These are phyloP conservation scores for Agraylea sexmaculata DNA, from an alignment of 1,140 invertebrate genomes.

Conservation along the genomic window DNA sequence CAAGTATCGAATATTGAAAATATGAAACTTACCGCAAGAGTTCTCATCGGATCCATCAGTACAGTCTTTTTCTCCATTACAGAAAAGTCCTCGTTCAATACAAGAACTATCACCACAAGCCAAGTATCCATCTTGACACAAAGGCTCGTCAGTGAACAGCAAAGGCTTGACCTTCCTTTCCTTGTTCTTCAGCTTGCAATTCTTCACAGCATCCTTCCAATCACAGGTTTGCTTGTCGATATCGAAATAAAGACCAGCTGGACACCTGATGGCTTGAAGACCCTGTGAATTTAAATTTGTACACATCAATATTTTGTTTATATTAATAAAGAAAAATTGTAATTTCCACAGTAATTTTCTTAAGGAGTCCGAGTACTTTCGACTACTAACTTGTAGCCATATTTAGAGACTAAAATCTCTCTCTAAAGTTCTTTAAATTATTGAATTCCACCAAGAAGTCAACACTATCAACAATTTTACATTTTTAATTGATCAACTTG, in stretches of 20 bases:
- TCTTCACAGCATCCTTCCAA: conserved; percentile 88
- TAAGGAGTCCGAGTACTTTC: no score
- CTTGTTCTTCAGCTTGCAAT: conserved; percentile 85
- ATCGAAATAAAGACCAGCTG: conserved; percentile 86
- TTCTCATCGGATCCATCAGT: conserved; percentile 83
- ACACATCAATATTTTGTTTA: no score
- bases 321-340: no score
- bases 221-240: conserved; percentile 94
- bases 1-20: conserved; percentile 1
- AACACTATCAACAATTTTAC: no score
- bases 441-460: no score
- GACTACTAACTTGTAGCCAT: no score
- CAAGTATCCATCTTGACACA: conserved; percentile 75
- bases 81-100: conserved; percentile 83
- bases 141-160: conserved; percentile 80
- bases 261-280: conserved; percentile 84
- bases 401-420: no score
- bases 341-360: no score
- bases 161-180: conserved; percentile 82
- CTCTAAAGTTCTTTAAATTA: no score
- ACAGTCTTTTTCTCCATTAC: conserved; percentile 87
- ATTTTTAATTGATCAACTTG: no score
- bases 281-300: no score
- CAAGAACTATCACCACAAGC: conserved; percentile 80
- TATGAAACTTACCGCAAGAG: conserved; percentile 65